Base-by-base conservation (phyloP, 1,140 invertebrate genomes). In the Apocrypta bakeri region DNA sequence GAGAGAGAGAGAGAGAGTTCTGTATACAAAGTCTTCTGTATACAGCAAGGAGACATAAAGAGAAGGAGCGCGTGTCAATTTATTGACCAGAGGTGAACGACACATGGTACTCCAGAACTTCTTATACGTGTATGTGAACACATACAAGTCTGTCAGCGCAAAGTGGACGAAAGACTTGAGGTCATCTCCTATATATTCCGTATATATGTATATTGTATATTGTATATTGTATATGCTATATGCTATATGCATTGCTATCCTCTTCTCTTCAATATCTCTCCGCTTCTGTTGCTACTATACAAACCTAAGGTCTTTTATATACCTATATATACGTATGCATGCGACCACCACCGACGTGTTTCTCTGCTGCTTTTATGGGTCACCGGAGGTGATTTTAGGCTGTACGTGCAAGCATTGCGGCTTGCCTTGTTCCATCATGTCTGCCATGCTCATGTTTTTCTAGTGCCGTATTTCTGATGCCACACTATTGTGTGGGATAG, bases 71-170 rank as follows among this genome's bases (percentile, higher is more conserved):
- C 40, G 71, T 79, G 72, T 68, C 81, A 29, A 56, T 86, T 87
- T 86, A 86, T 85, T 85, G 85, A 76, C 81, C 81, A 82, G 86
- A 87, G 87, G 85, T 89, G 87, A 89, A 89, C 77, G 87, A 88
- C 88, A 86, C 83, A 74, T 76, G 25, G 56, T 31, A 63, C 72
- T 24, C 25, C n/a, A 1, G 48, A 3, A 21, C 48, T 21, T 56
- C 12, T 48, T 48, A 48, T 48, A 48, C 33, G 9, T 37, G 9
- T 37, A 37, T 37, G 2, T 37, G 71, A 2, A 63, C n/a, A 63
- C 31, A 33, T 6, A 14, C 68, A 33, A 71, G 68, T n/a, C n/a
- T n/a, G n/a, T n/a, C 68, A 66, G 17, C 31, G 29, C 31, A 71
- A 64, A 64, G 68, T 66, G 63, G n/a, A 25, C 0, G 63, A 25